These are phyloP conservation scores for Coregonus sp. DNA, from an alignment of 2,797 vertebrate species.

Conservation along the genomic window DNA sequence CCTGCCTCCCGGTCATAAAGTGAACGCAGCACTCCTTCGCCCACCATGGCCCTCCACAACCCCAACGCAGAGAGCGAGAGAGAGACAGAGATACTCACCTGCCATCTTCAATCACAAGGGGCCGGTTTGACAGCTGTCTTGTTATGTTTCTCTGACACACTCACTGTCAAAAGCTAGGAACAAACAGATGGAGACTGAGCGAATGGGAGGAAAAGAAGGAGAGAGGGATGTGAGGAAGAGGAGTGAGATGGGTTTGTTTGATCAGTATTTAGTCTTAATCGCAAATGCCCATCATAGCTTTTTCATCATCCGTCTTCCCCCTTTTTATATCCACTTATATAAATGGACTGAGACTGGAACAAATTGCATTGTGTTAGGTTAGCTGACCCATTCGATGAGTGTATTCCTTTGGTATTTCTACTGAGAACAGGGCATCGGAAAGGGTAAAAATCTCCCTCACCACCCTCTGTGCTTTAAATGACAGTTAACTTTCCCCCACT, in stretches of 20 bases:
- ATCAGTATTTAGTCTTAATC: slow-evolving; percentile 46
- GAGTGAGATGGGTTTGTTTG: slow-evolving; percentile 37
- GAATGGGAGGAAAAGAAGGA: slow-evolving; percentile 64
- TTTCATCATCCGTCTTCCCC: slow-evolving; percentile 11
- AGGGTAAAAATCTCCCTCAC: slow-evolving; percentile 40
- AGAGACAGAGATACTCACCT: slow-evolving; percentile 75
- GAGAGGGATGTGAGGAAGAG: slow-evolving; percentile 47
- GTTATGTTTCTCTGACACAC: slow-evolving; percentile 64
- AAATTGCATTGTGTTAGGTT: slow-evolving; percentile 56
- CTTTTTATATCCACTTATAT: slow-evolving; percentile 56
- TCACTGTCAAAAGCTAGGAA: slow-evolving; percentile 75
- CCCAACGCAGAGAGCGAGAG: too few relatives aligned
- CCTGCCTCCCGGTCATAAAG: slow-evolving; percentile 51
- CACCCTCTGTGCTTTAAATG: slow-evolving; percentile 70
- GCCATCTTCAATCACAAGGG: slow-evolving; percentile 85
- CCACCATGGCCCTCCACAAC: slow-evolving; percentile 28
- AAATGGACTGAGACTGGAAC: slow-evolving; percentile 52
- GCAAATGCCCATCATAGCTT: slow-evolving; percentile 40
- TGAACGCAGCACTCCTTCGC: slow-evolving; percentile 42
- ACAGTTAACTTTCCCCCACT: slow-evolving; percentile 76
- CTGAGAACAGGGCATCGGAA: slow-evolving; percentile 41
- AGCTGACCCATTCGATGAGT: slow-evolving; percentile 61
- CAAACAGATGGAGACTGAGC: slow-evolving; percentile 70
- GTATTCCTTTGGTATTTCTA: slow-evolving; percentile 37
- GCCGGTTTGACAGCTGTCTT: slow-evolving; percentile 80